Evolutionary conservation across 2,888 invertebrate genomes (phyloP), one percentile per base, ranked within the genome.

Genomic region (Agrochola lota): DNA sequence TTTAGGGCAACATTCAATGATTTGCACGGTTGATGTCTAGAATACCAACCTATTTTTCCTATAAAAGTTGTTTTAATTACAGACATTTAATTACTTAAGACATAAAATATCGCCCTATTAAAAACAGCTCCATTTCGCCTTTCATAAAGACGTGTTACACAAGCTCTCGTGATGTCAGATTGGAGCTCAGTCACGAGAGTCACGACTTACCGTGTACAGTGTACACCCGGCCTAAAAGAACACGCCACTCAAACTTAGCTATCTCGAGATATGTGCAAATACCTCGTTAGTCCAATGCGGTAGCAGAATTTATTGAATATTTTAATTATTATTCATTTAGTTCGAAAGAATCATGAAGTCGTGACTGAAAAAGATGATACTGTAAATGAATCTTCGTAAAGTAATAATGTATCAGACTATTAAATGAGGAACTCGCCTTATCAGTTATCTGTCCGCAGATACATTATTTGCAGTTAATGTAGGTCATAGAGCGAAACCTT

Each of bases 131-230:
- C 83, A 88, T 83, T 87, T 90, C 83, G 87, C 88, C 82, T 85
- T 83, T 87, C 86, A 89, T 91, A 90, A 93, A 90, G 91, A 92
- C 88, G 89, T 90, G 87, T 90, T 90, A 88, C 87, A 86, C 88
- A 87, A 89, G 77, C 79, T 72, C 67, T 80, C 84, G 84, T 89
- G 91, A 91, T 92, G 90, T 89, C 91, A 90, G 92, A 93, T 93
- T 87, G 84, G 84, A 77, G 90, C 77, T 79, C 87, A 92, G 90
- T 91, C 92, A 92, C 92, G 92, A 92, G 90, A 91, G 89, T 91
- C 93, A 93, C 93, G 93, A 93, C 74, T 91, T 87, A 80, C 87
- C 89, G 90, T 90, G 40, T 35, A 63, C 30, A 30, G 30, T 62
- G 91, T 88, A 85, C 83, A 83, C 79, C 80, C 85, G 75, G 81